A percentile compares a stretch with the other conserved stretches of the same genome.
Evolutionary conservation across 1,140 invertebrate genomes (phyloP).

Genomic region (Ostrea denselamellosa): DNA sequence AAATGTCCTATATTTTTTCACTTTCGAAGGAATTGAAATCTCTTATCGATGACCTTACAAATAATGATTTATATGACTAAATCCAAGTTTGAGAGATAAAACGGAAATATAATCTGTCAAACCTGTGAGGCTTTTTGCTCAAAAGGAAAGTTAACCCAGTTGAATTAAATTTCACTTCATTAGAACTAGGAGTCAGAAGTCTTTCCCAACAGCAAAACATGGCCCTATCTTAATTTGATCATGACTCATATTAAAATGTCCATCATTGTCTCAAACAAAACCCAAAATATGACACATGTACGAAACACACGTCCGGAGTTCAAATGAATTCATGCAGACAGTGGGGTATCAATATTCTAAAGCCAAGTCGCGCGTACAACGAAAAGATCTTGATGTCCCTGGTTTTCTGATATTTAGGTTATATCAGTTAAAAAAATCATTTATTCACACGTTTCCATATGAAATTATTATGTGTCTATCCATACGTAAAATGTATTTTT

Average conservation of each 20-base stretch:
- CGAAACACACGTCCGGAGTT: constrained; percentile 7
- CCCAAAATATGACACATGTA: constrained; percentile 16
- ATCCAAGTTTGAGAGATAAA: not conserved
- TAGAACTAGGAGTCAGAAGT: constrained; percentile 6
- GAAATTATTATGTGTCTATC: not conserved
- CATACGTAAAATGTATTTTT: not conserved
- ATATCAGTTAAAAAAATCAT: not conserved
- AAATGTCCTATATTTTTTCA: not conserved
- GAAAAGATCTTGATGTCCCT: not conserved
- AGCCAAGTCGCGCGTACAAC: not conserved
- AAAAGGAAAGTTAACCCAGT: not conserved
- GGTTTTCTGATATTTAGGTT: not conserved
- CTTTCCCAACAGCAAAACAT: constrained; percentile 6
- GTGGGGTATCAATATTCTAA: not conserved
- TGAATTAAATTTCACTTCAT: not conserved
- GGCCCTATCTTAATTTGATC: not conserved
- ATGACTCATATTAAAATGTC: constrained; percentile 14
- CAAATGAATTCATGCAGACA: not conserved
- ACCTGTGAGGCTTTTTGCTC: not conserved
- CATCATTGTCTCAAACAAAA: constrained; percentile 5
- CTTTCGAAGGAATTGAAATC: not conserved
- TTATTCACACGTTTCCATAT: not conserved
- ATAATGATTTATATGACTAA: not conserved
- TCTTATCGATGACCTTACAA: not conserved
- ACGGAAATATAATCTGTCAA: not conserved